Conservation (phyloP, 2,797 vertebrate genomes). For the Pantherophis vulpinus region DNA sequence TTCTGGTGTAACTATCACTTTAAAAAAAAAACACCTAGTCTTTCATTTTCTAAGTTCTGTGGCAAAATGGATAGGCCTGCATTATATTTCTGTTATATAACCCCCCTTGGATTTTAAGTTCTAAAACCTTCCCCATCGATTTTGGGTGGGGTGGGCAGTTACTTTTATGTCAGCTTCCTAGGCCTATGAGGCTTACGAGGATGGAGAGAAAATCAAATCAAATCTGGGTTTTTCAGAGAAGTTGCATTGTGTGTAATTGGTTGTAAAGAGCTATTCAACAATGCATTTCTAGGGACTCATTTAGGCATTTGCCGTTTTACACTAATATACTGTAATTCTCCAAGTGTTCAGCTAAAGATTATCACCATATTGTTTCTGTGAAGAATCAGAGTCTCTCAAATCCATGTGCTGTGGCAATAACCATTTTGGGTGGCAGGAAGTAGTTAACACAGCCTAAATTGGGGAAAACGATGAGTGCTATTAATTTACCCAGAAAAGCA, state of each 20-base stretch:
- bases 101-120: neutral
- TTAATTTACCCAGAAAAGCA: conserved; percentile 11
- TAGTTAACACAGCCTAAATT: conserved; percentile 6
- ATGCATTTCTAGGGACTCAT: neutral
- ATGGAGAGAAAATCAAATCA: neutral
- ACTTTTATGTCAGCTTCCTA: neutral
- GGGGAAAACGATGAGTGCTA: neutral
- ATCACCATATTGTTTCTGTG: neutral
- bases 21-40: neutral
- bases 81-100: neutral
- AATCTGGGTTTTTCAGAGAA: neutral
- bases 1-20: neutral
- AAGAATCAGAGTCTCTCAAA: neutral
- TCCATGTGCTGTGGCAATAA: conserved; percentile 13
- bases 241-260: neutral
- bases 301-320: neutral
- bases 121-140: neutral
- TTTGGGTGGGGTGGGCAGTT: neutral
- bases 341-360: neutral
- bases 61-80: neutral
- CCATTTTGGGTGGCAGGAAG: neutral
- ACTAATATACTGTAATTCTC: neutral
- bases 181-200: neutral
- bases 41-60: neutral
- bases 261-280: neutral